Base-by-base conservation (phyloP, 2,888 invertebrate species). In the Ceratothoa steindachneri region DNA sequence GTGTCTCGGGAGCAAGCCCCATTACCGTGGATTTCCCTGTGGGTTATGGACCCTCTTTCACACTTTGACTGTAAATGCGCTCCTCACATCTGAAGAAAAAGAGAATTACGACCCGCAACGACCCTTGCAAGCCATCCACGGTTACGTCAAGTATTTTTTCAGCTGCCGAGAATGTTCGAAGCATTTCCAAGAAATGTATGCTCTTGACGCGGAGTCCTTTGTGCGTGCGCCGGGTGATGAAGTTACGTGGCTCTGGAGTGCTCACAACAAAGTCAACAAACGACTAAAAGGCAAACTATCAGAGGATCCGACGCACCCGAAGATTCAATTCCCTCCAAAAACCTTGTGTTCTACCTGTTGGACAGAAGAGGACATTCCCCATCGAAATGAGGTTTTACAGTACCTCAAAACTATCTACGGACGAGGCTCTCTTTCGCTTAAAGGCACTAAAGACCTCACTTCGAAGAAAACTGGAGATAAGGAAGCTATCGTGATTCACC, bases 1-100 rank as follows among this genome's bases (percentile, higher is more conserved):
- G 1, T 99, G 98, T 83, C 87, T 87, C 81, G 94, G 95, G 12
- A 95, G 95, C 81, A 87, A 88, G 73, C 85, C 89, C 0, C 87
- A 87, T 76, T 89, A 88, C 81, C 87, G 97, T 67, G 96, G 97
- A 12, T 98, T 93, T 84, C 92, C 96, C 0, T 99, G 98, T 85
- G 91, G 95, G 0, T 86, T 99, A 41, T 99, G 99, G 99, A 91
- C 90, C 15, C 85, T 96, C 81, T 99, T 97, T 83, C 99, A 99
- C 83, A 91, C 91, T 51, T 85, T 99, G 72, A 93, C 95, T 0
- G 93, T 96, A 0, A 90, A 90, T 83, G 90, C 92, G 12, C 85
- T 85, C 73, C 82, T 84, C 41, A 83, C 83, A 75, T 82, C 83
- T 71, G 82, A 83, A 51, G 30, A 12, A 29, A 69, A 60, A 15